phyloP scores from a whole-genome alignment of 2,113 vertebrate genomes.

The Callipepla californica region DNA sequence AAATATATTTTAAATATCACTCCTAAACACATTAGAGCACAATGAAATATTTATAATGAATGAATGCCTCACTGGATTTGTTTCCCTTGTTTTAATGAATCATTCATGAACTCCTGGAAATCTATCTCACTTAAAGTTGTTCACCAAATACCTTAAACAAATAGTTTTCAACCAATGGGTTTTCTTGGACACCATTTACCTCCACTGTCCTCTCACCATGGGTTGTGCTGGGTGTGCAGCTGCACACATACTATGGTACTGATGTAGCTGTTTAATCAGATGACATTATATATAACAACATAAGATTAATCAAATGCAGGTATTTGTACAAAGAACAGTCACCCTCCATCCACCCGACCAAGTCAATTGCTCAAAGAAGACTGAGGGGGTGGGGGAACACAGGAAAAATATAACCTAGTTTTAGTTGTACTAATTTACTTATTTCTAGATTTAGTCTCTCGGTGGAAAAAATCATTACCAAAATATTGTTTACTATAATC shows the following conservation, averaged over 20 bases:
- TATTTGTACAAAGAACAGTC: background rate
- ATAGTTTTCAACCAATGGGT: background rate
- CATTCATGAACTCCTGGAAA: background rate
- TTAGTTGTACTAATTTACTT: background rate
- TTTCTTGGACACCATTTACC: background rate
- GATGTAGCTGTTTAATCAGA: background rate
- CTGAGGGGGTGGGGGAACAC: too few relatives aligned
- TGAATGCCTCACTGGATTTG: background rate
- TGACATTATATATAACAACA: background rate
- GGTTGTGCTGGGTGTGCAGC: background rate
- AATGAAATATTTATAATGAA: constrained; percentile 27
- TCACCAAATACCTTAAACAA: background rate
- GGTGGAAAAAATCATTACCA: background rate
- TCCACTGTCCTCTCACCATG: background rate
- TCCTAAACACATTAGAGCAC: background rate
- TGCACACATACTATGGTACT: background rate
- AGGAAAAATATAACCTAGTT: background rate
- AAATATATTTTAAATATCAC: background rate
- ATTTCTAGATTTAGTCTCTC: background rate
- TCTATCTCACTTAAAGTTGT: background rate
- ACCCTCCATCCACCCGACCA: background rate
- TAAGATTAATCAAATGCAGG: background rate
- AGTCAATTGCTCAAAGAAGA: background rate
- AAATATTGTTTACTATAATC: background rate
- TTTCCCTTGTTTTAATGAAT: constrained; percentile 14